These are phyloP conservation scores for Ctenomys sociabilis DNA, from an alignment of 2,113 vertebrate species.

Conservation along the genomic window DNA sequence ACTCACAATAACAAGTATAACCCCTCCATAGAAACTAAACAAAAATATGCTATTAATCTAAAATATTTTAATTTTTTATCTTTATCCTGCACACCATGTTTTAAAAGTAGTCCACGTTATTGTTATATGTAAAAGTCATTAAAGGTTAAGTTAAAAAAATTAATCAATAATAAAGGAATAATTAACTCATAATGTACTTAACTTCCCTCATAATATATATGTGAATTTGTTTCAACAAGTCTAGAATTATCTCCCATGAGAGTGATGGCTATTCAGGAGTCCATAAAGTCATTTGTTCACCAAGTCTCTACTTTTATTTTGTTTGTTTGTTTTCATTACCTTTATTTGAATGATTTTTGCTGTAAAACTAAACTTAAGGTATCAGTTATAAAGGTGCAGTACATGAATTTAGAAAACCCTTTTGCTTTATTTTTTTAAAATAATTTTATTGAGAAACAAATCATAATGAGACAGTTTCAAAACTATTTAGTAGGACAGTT, in stretches of 20 bases:
- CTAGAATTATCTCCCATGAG: neutral
- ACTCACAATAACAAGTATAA: constrained; percentile 74
- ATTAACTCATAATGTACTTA: constrained; percentile 35
- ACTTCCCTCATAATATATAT: neutral
- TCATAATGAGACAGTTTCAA: too few species aligned
- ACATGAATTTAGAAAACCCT: constrained; percentile 27
- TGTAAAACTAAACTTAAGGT: constrained; percentile 18
- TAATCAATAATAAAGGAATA: constrained; percentile 46
- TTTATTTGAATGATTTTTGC: neutral
- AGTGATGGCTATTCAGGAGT: neutral
- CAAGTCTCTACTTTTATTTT: neutral
- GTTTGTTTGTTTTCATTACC: neutral
- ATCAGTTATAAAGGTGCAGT: neutral
- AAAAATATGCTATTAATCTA: constrained; percentile 45
- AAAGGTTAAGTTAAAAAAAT: constrained; percentile 51
- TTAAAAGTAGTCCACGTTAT: constrained; percentile 33
- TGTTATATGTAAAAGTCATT: constrained; percentile 51
- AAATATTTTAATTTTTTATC: constrained; percentile 59
- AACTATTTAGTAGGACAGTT: too few species aligned
- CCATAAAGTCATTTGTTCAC: neutral
- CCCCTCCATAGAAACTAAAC: constrained; percentile 69
- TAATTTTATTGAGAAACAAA: too few species aligned
- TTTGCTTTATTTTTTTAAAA: too few species aligned
- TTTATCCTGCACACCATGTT: constrained; percentile 32
- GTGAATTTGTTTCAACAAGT: neutral